Evolutionary conservation across 2,797 vertebrate genomes (phyloP), one percentile per base, ranked within the genome.

Genomic region (Acomys russatus): DNA sequence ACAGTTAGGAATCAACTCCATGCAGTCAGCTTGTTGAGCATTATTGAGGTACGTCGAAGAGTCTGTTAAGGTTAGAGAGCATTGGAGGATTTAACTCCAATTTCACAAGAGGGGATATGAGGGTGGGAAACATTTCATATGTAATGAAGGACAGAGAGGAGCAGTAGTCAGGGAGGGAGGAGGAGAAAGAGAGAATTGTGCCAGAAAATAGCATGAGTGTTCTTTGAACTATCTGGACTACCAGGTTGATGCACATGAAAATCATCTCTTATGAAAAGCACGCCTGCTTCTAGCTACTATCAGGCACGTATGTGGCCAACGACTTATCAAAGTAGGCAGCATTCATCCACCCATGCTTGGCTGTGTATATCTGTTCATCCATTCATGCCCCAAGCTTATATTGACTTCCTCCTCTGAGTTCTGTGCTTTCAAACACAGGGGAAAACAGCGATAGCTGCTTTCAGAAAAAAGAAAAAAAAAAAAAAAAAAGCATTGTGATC

Each of bases 391-490:
- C 23, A 49, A 83, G 4, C 61, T 28, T 87, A 88, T 17, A 83
- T 0, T 35, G 25, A 61, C 17, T 18, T 35, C 49, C 30, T 88
- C 63, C 3, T 17, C 33, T 68, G 20, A 87, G 28, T 82, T 89
- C 73, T 76, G 85, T 92, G 56, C 23, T 96, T 92, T 84, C 35
- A 82, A 56, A 74, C 70, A 74, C 12, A 93, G 23, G 83, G 33
- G 6, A 49, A 44, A 28, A 71, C 68, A 20, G 44, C 33, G 38
- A 44, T 25, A 84, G 73, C 12, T 56, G 54, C 35, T 23, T 10
- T 73, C 15, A 38, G 18, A 11, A 14, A 70, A 33, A 59, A n/a
- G n/a, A n/a, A n/a, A n/a, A n/a, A n/a, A n/a, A n/a, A n/a, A 59
- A 59, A 17, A 56, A 56, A 56, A 59, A 95, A 94, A 9, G n/a